These are phyloP conservation scores for Leptopilina boulardi DNA, from an alignment of 1,140 invertebrate genomes.

Conservation along the genomic window DNA sequence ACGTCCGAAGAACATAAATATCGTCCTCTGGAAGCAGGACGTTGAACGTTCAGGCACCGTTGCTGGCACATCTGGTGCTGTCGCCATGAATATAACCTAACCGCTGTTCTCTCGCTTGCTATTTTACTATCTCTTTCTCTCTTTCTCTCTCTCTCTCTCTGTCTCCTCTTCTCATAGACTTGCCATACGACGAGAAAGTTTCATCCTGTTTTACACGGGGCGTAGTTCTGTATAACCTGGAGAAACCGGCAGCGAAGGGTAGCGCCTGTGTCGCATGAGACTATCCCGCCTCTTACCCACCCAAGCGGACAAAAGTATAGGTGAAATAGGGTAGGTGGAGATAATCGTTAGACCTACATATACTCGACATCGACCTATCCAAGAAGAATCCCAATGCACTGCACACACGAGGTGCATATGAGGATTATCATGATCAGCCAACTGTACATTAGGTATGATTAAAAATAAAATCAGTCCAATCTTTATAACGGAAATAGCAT, in stretches of 20 bases:
- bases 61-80: conserved; percentile 57
- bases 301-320: conserved; percentile 44
- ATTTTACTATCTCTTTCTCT: conserved; percentile 6
- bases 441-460: not conserved
- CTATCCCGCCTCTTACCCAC: conserved; percentile 1
- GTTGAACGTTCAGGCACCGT: conserved; percentile 63
- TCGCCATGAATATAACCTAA: conserved; percentile 58
- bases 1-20: conserved; percentile 59
- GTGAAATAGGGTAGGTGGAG: conserved; percentile 47
- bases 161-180: conserved; percentile 45
- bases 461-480: conserved; percentile 4
- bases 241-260: conserved; percentile 41
- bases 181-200: conserved; percentile 48
- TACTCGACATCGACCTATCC: conserved; percentile 33
- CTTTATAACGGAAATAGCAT: not conserved
- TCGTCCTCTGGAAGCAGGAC: conserved; percentile 60
- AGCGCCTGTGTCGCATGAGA: conserved; percentile 46
- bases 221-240: conserved; percentile 55
- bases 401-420: not conserved
- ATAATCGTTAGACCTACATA: conserved; percentile 55
- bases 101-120: conserved; percentile 39
- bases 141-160: conserved; percentile 35
- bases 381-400: conserved; percentile 16
- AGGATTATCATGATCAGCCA: not conserved
- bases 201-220: conserved; percentile 57